Conservation (phyloP, 2,113 vertebrate species). For the Ochotona curzoniae region DNA sequence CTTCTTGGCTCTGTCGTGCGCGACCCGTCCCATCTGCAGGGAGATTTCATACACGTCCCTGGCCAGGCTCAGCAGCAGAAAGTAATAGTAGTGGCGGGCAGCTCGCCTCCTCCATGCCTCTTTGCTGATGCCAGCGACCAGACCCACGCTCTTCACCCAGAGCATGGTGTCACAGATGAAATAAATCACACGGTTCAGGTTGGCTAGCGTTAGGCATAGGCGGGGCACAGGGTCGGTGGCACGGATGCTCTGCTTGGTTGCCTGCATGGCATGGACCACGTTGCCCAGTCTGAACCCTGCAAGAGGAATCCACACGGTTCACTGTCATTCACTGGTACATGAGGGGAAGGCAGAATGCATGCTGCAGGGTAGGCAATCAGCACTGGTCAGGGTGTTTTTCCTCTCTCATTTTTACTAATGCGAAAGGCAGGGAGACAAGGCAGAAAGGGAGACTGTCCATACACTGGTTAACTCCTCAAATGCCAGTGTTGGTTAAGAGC, state of each 20-base stretch:
- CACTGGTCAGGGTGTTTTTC: too few relatives aligned
- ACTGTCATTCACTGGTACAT: accelerated
- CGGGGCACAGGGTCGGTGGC: slow-evolving; percentile 89
- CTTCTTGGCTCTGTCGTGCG: slow-evolving; percentile 75
- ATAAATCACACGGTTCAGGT: slow-evolving; percentile 91
- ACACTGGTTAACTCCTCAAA: too few relatives aligned
- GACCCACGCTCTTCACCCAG: slow-evolving; percentile 89
- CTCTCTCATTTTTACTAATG: too few relatives aligned
- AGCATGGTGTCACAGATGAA: slow-evolving; percentile 93
- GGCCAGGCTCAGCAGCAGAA: slow-evolving; percentile 89
- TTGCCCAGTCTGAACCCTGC: slow-evolving; percentile 97
- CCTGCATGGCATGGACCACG: slow-evolving; percentile 90
- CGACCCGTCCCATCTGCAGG: slow-evolving; percentile 85
- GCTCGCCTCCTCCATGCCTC: slow-evolving; percentile 90
- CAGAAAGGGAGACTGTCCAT: too few relatives aligned
- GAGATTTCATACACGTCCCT: slow-evolving; percentile 90
- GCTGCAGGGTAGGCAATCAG: not conserved
- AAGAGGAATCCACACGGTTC: slow-evolving; percentile 80
- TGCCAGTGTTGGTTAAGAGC: too few relatives aligned
- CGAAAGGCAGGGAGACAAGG: too few relatives aligned
- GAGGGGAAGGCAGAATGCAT: not conserved
- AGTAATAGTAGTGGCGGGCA: slow-evolving; percentile 90
- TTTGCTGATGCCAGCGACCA: slow-evolving; percentile 86
- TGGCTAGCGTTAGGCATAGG: slow-evolving; percentile 90
- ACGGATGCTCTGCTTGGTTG: slow-evolving; percentile 86